phyloP scores from a whole-genome alignment of 2,113 vertebrate genomes.

The Cygnus buccinator region DNA sequence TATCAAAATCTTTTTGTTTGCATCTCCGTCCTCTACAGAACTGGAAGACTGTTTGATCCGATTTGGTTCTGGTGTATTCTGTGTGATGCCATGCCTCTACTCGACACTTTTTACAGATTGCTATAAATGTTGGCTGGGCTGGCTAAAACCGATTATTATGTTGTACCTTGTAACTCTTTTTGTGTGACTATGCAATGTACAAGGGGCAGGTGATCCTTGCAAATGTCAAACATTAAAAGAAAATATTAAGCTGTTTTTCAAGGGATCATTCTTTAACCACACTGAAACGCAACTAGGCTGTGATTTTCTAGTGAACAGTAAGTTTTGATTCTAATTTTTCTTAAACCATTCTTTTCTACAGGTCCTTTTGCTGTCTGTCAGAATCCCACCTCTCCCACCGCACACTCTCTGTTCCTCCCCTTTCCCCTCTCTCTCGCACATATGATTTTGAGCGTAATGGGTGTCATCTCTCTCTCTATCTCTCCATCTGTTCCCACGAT shows the following conservation, averaged over 20 bases:
- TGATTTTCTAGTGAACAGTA: background rate
- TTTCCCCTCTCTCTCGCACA: background rate
- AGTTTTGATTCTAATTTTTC: background rate
- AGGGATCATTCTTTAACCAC: background rate
- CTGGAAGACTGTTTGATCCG: background rate
- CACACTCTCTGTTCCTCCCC: background rate
- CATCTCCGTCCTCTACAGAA: background rate
- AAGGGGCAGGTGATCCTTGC: background rate
- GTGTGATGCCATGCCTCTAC: background rate
- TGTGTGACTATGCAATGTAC: background rate
- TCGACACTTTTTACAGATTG: background rate
- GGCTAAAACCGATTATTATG: background rate
- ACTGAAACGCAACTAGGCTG: background rate
- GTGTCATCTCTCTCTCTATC: slow-evolving; percentile 56
- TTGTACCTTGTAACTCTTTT: background rate
- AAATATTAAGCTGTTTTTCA: background rate
- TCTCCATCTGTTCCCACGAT: slow-evolving; percentile 69
- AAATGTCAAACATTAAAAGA: background rate
- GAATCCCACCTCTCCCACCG: background rate
- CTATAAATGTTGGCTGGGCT: background rate
- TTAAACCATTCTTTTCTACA: background rate
- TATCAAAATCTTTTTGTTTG: slow-evolving; percentile 36
- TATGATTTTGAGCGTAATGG: slow-evolving; percentile 27
- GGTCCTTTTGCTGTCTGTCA: background rate
- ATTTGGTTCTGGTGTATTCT: slow-evolving; percentile 1